These are phyloP conservation scores for Corvus moneduloides DNA, from an alignment of 2,113 vertebrate species.

Conservation along the genomic window DNA sequence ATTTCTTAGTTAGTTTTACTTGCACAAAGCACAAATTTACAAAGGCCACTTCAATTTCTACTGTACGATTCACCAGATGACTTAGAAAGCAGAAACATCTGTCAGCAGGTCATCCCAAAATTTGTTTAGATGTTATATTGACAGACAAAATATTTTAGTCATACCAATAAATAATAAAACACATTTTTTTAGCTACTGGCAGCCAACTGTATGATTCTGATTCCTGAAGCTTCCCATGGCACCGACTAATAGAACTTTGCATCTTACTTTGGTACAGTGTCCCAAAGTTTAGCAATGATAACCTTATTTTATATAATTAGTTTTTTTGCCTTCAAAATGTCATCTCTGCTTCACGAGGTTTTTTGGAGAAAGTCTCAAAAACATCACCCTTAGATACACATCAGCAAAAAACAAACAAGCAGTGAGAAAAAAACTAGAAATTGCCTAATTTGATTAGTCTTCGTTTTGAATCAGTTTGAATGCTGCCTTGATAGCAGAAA, in stretches of 20 bases:
- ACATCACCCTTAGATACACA: too few relatives aligned
- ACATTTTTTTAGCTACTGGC: not conserved
- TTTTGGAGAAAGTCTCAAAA: not conserved
- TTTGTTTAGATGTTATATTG: not conserved
- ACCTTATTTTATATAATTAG: not conserved
- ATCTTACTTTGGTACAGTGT: not conserved
- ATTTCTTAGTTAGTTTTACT: not conserved
- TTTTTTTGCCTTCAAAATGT: not conserved
- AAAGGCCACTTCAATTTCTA: not conserved
- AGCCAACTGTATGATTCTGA: not conserved
- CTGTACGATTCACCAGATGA: not conserved
- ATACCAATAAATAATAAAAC: not conserved
- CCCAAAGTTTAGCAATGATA: not conserved
- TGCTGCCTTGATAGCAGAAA: not conserved
- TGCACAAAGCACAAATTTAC: not conserved
- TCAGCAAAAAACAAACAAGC: not conserved
- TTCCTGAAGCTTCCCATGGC: not conserved
- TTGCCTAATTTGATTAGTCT: not conserved
- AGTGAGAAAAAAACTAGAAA: not conserved
- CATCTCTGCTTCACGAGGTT: not conserved
- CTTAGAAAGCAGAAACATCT: not conserved
- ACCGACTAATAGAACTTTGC: not conserved
- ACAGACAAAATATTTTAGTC: not conserved
- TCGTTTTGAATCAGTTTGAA: not conserved
- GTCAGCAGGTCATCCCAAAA: not conserved